Percentiles rank a stretch among this genome's conserved stretches.
phyloP scores from a whole-genome alignment of 2,888 invertebrate species.

The Pasiphila rectangulata region DNA sequence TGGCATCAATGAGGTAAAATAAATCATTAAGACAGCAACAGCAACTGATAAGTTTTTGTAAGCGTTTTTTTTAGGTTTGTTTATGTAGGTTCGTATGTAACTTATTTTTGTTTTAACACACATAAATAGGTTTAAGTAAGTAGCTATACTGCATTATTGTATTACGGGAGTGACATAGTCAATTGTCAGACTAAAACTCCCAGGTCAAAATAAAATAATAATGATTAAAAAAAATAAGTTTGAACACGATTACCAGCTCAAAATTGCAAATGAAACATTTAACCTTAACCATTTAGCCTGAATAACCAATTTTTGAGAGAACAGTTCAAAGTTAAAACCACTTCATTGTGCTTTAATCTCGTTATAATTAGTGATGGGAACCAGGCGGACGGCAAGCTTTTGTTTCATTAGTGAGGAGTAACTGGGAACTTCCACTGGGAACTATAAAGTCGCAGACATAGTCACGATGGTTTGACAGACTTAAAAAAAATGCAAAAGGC shows the following conservation, averaged over 20 bases:
- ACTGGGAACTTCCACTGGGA: neutral
- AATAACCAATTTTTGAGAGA: constrained; percentile 30
- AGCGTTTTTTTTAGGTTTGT: constrained; percentile 2
- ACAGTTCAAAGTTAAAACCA: constrained; percentile 37
- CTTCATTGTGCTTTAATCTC: constrained; percentile 40
- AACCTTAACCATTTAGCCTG: constrained; percentile 20
- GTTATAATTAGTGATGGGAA: constrained; percentile 34
- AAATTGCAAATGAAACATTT: constrained; percentile 29
- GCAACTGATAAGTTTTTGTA: no score
- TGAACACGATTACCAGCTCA: neutral
- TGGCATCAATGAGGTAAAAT: no score
- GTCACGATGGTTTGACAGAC: no score
- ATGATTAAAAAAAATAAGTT: neutral
- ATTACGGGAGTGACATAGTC: no score
- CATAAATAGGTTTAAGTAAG: no score
- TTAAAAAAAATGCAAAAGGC: no score
- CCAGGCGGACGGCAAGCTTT: neutral
- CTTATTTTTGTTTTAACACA: no score
- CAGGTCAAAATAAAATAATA: neutral
- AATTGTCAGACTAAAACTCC: no score
- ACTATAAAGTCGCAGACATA: neutral
- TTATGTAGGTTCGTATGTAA: neutral
- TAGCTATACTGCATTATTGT: no score
- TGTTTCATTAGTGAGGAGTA: constrained; percentile 1
- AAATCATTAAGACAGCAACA: no score